Conservation (phyloP, 2,113 vertebrate genomes). For the Grallaria varia region DNA sequence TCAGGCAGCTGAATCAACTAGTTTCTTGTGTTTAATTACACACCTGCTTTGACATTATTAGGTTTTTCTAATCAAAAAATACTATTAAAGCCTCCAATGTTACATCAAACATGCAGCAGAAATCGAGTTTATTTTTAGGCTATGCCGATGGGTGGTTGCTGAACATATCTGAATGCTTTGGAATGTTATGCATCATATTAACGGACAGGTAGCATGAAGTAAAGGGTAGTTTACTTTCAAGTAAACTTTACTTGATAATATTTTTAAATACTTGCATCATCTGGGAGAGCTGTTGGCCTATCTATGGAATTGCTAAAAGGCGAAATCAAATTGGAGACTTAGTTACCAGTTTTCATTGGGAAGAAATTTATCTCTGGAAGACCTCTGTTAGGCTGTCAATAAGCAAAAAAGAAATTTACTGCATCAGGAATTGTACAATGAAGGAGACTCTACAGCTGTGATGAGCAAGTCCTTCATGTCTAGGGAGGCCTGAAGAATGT, state of each 20-base stretch:
- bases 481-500: neutral
- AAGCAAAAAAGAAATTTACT: neutral
- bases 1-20: neutral
- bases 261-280: neutral
- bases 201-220: neutral
- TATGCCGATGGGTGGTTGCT: neutral
- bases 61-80: neutral
- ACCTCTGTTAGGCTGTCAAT: neutral
- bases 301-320: neutral
- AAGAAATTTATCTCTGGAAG: neutral
- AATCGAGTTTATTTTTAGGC: neutral
- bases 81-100: neutral
- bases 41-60: neutral
- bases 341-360: neutral
- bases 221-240: neutral
- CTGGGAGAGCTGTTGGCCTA: neutral
- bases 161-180: neutral
- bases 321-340: neutral
- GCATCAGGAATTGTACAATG: neutral
- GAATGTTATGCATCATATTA: neutral
- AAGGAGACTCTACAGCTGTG: neutral
- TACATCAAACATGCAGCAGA: neutral
- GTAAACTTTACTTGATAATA: neutral
- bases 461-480: neutral
- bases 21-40: slow-evolving; percentile 17